A percentile compares a stretch with the other conserved stretches of the same genome.
These are phyloP conservation scores for Hoplostethus atlanticus DNA, from an alignment of 2,797 vertebrate species.

Conservation along the genomic window DNA sequence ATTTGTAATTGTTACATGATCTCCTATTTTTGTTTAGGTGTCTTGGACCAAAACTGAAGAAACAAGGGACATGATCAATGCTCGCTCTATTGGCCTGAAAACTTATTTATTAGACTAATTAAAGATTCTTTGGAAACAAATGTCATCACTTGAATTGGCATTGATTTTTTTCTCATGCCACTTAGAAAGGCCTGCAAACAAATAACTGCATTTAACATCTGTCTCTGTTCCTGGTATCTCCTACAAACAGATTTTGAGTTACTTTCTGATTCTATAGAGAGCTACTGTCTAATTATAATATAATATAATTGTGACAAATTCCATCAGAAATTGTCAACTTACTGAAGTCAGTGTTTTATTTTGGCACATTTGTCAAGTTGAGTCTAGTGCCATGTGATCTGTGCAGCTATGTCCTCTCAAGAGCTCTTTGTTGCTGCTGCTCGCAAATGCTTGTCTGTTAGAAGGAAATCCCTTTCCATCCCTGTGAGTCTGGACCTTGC, in stretches of 20 bases:
- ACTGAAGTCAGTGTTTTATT: background rate
- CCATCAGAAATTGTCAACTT: background rate
- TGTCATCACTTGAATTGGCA: conserved; percentile 20
- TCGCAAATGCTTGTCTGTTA: conserved; percentile 75
- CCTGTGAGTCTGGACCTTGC: conserved; percentile 85
- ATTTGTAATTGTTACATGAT: background rate
- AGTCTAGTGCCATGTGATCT: background rate
- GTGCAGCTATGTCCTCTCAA: conserved; percentile 56
- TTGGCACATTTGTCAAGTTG: background rate
- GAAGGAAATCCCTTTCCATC: conserved; percentile 76
- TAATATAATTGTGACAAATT: background rate
- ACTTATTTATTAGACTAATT: too few species aligned
- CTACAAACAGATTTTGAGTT: conserved; percentile 7
- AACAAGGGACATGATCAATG: conserved; percentile 28
- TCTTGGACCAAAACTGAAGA: conserved; percentile 68
- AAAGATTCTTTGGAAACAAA: too few species aligned
- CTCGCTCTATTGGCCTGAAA: too few species aligned
- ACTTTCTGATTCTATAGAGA: conserved; percentile 1
- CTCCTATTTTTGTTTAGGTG: conserved; percentile 49
- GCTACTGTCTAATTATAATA: background rate
- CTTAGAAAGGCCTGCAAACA: conserved; percentile 2
- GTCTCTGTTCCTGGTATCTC: conserved; percentile 12
- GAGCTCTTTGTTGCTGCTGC: conserved; percentile 73
- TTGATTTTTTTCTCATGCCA: background rate
- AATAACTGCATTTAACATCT: background rate